Base-by-base conservation (phyloP, 2,888 invertebrate species). In the Yponomeuta plumbellus region DNA sequence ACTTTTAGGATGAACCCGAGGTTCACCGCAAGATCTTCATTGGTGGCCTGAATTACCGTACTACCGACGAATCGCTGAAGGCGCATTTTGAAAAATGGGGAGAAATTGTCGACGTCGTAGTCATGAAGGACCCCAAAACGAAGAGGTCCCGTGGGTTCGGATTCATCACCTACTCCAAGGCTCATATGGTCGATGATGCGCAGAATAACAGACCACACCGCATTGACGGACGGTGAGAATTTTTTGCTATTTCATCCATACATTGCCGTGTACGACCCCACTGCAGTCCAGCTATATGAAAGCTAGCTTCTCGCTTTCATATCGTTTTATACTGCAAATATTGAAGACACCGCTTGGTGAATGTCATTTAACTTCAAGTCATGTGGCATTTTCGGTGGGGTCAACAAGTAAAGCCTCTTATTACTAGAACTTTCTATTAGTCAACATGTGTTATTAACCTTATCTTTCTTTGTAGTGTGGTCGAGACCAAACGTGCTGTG, bases 61-160 rank as follows among this genome's bases (percentile, higher is more conserved):
- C 98, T 3, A 97, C 97, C 0, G 98, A 98, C 77, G 98, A 98
- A 67, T 97, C 97, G 1, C 84, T 99, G 11, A 97, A 97, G 81
- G 93, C 94, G n/a, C 98, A 98, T 88, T 99, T 98, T 83, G 97
- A 97, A 77, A 96, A 98, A 94, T 99, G 97, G 97, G 99, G 99
- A 40, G 97, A 97, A 84, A 97, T 98, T 71, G 97, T 98, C 0
- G 98, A 98, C 80, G 98, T 98, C 11, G 98, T 98, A 4, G 98
- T 98, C 0, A 98, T 98, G 98, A 97, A 97, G 81, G 98, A 98
- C 80, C 97, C 98, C 0, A 96, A 96, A 76, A 98, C 98, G 0
- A 97, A 98, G 80, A 93, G 98, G 70, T 99, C 99, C 6, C 93
- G 99, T 69, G 99, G 99, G 1, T 99, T 99, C 83, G 99, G 99